Conservation (phyloP, 2,797 vertebrate species). For the Chrysocyon brachyurus region DNA sequence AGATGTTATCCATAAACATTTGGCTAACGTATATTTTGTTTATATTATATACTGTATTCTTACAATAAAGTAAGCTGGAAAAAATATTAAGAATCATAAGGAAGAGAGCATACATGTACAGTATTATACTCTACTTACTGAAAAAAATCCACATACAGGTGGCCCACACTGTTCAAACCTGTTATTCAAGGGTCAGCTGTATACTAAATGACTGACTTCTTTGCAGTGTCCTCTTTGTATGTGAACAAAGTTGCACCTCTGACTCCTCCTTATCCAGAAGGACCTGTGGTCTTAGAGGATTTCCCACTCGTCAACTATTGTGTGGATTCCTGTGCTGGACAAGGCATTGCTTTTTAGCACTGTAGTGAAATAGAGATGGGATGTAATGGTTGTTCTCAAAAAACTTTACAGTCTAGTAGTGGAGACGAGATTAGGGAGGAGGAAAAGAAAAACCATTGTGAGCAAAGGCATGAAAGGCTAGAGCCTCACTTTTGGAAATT, state of each 20-base stretch:
- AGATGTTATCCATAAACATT: neutral
- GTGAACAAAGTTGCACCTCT: neutral
- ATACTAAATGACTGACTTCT: slow-evolving; percentile 26
- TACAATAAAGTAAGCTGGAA: neutral
- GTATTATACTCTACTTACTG: neutral
- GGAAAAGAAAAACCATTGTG: neutral
- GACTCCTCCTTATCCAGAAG: slow-evolving; percentile 25
- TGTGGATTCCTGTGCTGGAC: neutral
- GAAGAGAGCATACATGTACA: neutral
- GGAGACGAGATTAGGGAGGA: neutral
- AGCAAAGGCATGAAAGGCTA: neutral
- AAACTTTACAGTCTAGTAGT: neutral
- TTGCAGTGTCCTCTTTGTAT: slow-evolving; percentile 43
- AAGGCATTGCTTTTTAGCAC: slow-evolving; percentile 28
- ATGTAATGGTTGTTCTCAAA: neutral
- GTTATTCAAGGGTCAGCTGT: neutral
- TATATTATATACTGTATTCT: neutral
- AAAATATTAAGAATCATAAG: neutral
- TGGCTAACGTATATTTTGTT: neutral
- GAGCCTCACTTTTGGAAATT: neutral
- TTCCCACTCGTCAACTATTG: slow-evolving; percentile 21
- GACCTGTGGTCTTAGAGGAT: neutral
- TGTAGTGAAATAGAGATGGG: neutral
- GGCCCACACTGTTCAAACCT: neutral
- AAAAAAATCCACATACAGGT: neutral